Conservation (phyloP, 23 tunicate genomes). For the Phallusia fumigata region DNA sequence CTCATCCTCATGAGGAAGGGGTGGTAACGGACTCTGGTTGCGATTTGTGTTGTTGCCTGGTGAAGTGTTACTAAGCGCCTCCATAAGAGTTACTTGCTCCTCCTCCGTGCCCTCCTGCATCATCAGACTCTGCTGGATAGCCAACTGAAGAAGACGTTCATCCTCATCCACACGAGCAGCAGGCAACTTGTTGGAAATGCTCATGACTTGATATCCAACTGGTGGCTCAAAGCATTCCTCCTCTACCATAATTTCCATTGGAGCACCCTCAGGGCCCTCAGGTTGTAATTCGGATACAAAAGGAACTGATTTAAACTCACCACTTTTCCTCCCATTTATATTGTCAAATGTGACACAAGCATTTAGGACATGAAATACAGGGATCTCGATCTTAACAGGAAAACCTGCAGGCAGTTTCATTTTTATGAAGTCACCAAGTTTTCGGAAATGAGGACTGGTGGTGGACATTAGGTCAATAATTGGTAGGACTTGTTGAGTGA, state of each 20-base stretch:
- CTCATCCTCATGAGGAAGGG: background rate
- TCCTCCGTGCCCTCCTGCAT: conserved; percentile 9
- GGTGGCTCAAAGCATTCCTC: conserved; percentile 10
- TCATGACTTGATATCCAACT: conserved; percentile 7
- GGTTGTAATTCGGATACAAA: background rate
- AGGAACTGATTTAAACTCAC: background rate
- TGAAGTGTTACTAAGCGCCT: conserved; percentile 10
- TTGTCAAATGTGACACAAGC: conserved; percentile 34
- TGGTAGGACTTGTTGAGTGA: conserved; percentile 24
- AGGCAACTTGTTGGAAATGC: background rate
- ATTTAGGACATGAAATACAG: conserved; percentile 23
- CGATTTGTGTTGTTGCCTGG: background rate
- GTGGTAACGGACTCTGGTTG: background rate
- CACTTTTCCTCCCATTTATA: conserved; percentile 1
- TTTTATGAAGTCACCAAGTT: conserved; percentile 19
- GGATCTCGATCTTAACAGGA: conserved; percentile 26
- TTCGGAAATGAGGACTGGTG: background rate
- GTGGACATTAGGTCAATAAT: conserved; percentile 24
- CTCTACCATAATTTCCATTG: background rate
- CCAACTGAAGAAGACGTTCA: conserved; percentile 15
- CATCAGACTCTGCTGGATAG: conserved; percentile 9
- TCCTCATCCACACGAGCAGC: background rate
- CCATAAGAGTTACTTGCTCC: conserved; percentile 10
- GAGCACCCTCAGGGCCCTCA: background rate
- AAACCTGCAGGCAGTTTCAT: conserved; percentile 27